Conservation (phyloP, 2,797 vertebrate genomes). For the Holocentrus rufus region DNA sequence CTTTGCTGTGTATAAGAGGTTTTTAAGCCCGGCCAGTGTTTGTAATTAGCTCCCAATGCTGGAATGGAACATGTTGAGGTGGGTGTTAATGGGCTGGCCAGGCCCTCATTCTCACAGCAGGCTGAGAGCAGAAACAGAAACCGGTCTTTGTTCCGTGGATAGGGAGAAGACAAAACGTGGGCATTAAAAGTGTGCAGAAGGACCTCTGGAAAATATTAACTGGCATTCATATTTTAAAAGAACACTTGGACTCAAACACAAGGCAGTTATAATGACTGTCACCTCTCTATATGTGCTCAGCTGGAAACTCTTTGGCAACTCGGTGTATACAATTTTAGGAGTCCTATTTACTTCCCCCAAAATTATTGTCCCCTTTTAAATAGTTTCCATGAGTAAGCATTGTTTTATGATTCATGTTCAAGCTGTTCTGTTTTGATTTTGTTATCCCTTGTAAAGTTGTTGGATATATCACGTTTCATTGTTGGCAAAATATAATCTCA, state of each 20-base stretch:
- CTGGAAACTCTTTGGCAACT: slow-evolving; percentile 70
- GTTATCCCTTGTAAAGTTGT: too few relatives aligned
- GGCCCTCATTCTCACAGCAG: slow-evolving; percentile 86
- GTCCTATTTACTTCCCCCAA: slow-evolving; percentile 30
- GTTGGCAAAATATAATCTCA: too few relatives aligned
- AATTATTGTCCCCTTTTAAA: slow-evolving; percentile 31
- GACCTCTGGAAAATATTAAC: slow-evolving; percentile 84
- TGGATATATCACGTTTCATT: too few relatives aligned
- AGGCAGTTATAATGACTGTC: slow-evolving; percentile 70
- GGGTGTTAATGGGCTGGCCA: slow-evolving; percentile 88
- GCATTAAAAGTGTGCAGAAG: slow-evolving; percentile 78
- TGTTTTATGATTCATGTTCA: slow-evolving; percentile 13
- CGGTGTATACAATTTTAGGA: slow-evolving; percentile 47
- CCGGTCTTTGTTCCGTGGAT: slow-evolving; percentile 83
- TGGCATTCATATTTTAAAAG: slow-evolving; percentile 76
- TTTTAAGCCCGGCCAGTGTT: slow-evolving; percentile 90
- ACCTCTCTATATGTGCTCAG: slow-evolving; percentile 68
- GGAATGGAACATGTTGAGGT: slow-evolving; percentile 91
- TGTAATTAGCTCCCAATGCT: slow-evolving; percentile 97
- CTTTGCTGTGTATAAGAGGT: slow-evolving; percentile 93
- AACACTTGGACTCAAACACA: slow-evolving; percentile 71
- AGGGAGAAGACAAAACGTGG: slow-evolving; percentile 71
- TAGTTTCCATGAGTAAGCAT: slow-evolving; percentile 35
- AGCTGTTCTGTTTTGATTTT: not conserved
- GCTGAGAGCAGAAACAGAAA: slow-evolving; percentile 87